Evolutionary conservation across 2,888 invertebrate species (phyloP).

Genomic region (Latrodectus elegans): DNA sequence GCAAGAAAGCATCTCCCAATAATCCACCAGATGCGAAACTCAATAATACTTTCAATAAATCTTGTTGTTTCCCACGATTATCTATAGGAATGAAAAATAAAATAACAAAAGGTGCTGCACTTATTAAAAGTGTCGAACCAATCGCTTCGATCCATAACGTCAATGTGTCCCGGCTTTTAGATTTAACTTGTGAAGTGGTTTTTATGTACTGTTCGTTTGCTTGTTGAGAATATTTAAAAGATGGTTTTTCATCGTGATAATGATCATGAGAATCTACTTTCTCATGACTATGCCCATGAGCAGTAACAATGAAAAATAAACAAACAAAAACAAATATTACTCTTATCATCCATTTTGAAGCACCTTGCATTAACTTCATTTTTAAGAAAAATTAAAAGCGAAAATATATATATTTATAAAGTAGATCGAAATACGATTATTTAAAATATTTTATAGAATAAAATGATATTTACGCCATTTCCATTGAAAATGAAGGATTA

Average conservation of each 20-base stretch:
- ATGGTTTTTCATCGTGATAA: constrained; percentile 80
- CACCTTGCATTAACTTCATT: not conserved
- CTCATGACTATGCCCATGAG: constrained; percentile 43
- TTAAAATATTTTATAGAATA: too few species aligned
- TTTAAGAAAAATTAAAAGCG: not conserved
- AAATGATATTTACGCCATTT: too few species aligned
- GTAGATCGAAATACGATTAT: too few species aligned
- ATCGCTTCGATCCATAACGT: constrained; percentile 87
- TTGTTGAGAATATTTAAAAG: constrained; percentile 87
- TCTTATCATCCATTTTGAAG: not conserved
- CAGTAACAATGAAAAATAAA: not conserved
- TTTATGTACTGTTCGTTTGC: constrained; percentile 78
- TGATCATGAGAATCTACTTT: constrained; percentile 51
- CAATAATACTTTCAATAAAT: constrained; percentile 89
- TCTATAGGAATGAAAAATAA: constrained; percentile 94
- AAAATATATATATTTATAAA: too few species aligned
- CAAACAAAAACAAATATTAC: not conserved
- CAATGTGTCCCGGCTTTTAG: constrained; percentile 15
- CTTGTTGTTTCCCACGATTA: constrained; percentile 87
- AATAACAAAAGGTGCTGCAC: constrained; percentile 94
- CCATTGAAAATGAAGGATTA: too few species aligned
- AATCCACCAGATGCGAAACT: constrained; percentile 97
- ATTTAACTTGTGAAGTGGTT: not conserved
- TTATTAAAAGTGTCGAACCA: constrained; percentile 93
- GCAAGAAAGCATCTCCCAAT: constrained; percentile 98